A percentile compares a stretch with the other conserved stretches of the same genome.
Evolutionary conservation across 2,797 vertebrate genomes (phyloP).

Genomic region (Phoeniculus purpureus): DNA sequence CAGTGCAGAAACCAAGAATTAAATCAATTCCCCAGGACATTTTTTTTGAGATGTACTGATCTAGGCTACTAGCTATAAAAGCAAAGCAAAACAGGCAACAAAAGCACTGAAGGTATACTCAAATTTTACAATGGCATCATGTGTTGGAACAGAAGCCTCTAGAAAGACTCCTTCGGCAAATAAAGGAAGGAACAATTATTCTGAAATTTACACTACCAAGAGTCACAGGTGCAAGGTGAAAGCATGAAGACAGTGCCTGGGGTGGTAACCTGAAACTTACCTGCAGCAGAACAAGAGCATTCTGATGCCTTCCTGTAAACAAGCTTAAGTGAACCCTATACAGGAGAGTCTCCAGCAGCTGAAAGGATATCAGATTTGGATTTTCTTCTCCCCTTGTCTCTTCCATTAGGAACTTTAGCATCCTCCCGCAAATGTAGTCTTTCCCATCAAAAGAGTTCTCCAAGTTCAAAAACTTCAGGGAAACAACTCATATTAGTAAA

Average conservation of each 20-base stretch:
- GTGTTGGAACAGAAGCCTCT: background rate
- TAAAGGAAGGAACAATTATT: background rate
- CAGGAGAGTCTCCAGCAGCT: constrained; percentile 90
- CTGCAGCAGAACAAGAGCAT: constrained; percentile 87
- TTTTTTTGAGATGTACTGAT: background rate
- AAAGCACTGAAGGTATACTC: accelerated
- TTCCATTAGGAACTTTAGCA: constrained; percentile 85
- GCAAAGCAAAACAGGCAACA: background rate
- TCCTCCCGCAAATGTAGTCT: constrained; percentile 89
- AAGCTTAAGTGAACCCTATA: constrained; percentile 89
- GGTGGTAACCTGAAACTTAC: constrained; percentile 66
- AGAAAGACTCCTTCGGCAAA: background rate
- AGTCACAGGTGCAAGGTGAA: background rate
- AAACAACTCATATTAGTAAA: background rate
- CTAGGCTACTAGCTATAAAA: background rate
- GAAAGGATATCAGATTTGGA: constrained; percentile 85
- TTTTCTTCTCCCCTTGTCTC: constrained; percentile 61
- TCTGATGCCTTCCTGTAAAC: constrained; percentile 87
- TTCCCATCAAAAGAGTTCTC: constrained; percentile 94
- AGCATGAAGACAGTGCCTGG: background rate
- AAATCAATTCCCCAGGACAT: background rate
- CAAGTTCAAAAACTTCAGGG: constrained; percentile 86
- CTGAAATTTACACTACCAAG: background rate
- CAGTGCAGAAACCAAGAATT: background rate
- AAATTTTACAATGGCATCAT: background rate